These are phyloP conservation scores for Ischnus inquisitorius DNA, from an alignment of 2,888 invertebrate genomes.

Conservation along the genomic window DNA sequence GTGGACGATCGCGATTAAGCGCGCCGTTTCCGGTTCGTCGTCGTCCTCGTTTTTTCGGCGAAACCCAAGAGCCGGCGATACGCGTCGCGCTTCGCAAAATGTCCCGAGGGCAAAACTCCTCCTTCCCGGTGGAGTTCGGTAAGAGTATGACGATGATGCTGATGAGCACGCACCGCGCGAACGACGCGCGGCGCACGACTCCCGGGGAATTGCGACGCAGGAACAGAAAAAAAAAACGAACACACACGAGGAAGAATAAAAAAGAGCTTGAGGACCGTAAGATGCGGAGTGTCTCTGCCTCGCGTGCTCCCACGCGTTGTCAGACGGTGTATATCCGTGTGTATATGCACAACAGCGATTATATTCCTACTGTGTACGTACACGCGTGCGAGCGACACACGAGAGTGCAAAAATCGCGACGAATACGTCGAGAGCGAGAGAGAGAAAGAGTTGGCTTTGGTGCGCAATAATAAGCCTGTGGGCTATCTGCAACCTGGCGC, in stretches of 20 bases:
- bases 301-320: slow-evolving; percentile 40
- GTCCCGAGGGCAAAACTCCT: slow-evolving; percentile 36
- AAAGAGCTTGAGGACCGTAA: neutral
- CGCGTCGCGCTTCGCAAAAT: slow-evolving; percentile 59
- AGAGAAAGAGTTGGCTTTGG: neutral
- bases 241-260: neutral
- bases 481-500: slow-evolving; percentile 16
- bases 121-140: neutral
- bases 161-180: slow-evolving; percentile 11
- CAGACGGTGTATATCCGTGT: slow-evolving; percentile 2
- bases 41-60: slow-evolving; percentile 59
- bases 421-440: slow-evolving; percentile 1
- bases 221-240: neutral
- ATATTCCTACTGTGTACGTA: slow-evolving; percentile 28
- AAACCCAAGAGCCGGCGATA: slow-evolving; percentile 51
- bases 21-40: slow-evolving; percentile 60
- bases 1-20: slow-evolving; percentile 63
- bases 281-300: slow-evolving; percentile 12
- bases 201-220: slow-evolving; percentile 10
- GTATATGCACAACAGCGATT: slow-evolving; percentile 4
- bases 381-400: neutral
- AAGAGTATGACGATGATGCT: slow-evolving; percentile 12
- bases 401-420: slow-evolving; percentile 5
- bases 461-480: slow-evolving; percentile 42
- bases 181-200: slow-evolving; percentile 27